Conservation (phyloP, 2,113 vertebrate genomes). For the Chaetops frenatus region DNA sequence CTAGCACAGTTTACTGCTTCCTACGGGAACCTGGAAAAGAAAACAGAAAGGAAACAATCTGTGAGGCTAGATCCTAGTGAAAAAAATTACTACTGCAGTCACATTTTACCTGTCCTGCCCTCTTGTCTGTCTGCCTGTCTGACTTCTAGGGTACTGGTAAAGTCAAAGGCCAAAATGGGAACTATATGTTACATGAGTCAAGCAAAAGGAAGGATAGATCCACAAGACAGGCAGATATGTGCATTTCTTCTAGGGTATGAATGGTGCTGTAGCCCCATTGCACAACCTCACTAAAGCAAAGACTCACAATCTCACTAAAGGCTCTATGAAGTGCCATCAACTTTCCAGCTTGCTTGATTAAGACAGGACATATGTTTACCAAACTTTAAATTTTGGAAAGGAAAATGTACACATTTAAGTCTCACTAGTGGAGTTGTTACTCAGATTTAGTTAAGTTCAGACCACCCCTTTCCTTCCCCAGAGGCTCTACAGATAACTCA, state of each 20-base stretch:
- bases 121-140: neutral
- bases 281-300: neutral
- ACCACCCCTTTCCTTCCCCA: neutral
- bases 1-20: slow-evolving; percentile 63
- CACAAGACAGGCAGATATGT: neutral
- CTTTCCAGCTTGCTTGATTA: neutral
- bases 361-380: neutral
- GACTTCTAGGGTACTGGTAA: neutral
- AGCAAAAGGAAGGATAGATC: neutral
- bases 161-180: neutral
- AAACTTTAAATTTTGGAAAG: neutral
- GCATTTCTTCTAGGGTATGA: neutral
- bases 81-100: neutral
- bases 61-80: neutral
- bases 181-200: neutral
- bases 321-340: neutral
- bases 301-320: neutral
- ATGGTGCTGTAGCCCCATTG: neutral
- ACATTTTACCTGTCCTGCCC: neutral
- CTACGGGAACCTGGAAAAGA: slow-evolving; percentile 68
- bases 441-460: neutral
- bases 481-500: neutral
- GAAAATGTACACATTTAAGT: neutral
- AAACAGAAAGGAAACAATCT: neutral
- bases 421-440: neutral